These are phyloP conservation scores for Callopanchax toddi DNA, from an alignment of 2,113 vertebrate species.

Conservation along the genomic window DNA sequence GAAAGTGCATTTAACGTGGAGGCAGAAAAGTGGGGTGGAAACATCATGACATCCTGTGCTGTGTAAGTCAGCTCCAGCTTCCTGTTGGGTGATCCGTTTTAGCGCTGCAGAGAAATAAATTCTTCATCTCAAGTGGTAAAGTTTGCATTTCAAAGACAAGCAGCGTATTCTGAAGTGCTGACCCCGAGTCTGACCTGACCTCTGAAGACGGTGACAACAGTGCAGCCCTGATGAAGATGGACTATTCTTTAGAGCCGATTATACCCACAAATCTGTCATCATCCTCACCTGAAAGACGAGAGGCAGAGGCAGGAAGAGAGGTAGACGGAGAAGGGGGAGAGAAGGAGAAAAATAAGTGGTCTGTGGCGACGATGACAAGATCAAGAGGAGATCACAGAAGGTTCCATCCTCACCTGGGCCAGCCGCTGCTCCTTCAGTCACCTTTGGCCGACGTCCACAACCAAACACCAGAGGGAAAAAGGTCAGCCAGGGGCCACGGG, in stretches of 20 bases:
- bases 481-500: conserved; percentile 69
- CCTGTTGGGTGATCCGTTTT: conserved; percentile 33
- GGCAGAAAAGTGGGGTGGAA: conserved; percentile 3
- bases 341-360: conserved; percentile 33
- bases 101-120: not conserved
- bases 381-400: conserved; percentile 46
- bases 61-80: conserved; percentile 17
- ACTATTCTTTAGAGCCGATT: conserved; percentile 35
- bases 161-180: not conserved
- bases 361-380: conserved; percentile 8
- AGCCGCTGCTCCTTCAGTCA: conserved; percentile 32
- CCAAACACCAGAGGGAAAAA: conserved; percentile 27
- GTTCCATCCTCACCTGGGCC: conserved; percentile 56
- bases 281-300: conserved; percentile 64
- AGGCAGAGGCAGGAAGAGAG: conserved; percentile 49
- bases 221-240: conserved; percentile 48
- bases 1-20: conserved; percentile 1
- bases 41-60: conserved; percentile 30
- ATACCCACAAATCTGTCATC: conserved; percentile 59
- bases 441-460: conserved; percentile 53
- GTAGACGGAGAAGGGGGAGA: conserved; percentile 29
- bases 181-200: conserved; percentile 49
- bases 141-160: not conserved
- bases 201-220: conserved; percentile 28
- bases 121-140: not conserved